A percentile compares a stretch with the other conserved stretches of the same genome.
phyloP scores from a whole-genome alignment of 2,113 vertebrate species.

The Oreochromis tanganicae region DNA sequence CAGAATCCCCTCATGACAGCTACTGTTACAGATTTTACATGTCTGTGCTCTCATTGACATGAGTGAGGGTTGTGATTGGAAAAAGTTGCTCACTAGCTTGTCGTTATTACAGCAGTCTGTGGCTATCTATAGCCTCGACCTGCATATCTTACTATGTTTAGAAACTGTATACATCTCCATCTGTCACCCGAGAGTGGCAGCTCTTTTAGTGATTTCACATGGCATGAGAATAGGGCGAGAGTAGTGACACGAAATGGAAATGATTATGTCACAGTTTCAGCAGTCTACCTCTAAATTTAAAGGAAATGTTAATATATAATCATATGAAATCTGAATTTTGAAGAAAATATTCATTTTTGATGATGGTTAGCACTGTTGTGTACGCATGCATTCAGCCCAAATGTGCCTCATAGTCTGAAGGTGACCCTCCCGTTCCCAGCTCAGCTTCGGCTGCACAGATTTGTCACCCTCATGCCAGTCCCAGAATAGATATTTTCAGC shows the following conservation, averaged over 20 bases:
- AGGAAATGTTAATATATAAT: background rate
- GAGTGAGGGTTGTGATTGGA: slow-evolving; percentile 16
- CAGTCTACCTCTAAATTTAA: background rate
- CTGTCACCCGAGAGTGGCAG: slow-evolving; percentile 47
- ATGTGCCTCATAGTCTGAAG: background rate
- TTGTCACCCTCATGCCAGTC: background rate
- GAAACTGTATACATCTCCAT: slow-evolving; percentile 50
- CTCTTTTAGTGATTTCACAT: slow-evolving; percentile 37
- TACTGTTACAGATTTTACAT: background rate
- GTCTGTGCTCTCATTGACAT: background rate
- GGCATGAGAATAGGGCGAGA: background rate
- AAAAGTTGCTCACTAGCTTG: slow-evolving; percentile 36
- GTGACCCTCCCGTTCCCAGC: slow-evolving; percentile 12
- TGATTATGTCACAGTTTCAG: background rate
- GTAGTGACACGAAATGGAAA: background rate
- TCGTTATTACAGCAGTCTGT: background rate
- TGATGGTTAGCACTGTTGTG: background rate
- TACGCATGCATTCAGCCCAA: background rate
- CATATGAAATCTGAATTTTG: background rate
- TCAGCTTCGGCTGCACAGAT: slow-evolving; percentile 7
- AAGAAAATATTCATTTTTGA: background rate
- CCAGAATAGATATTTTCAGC: slow-evolving; percentile 38
- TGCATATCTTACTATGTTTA: slow-evolving; percentile 66
- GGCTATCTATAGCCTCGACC: slow-evolving; percentile 56
- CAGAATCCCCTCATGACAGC: background rate